Conservation (phyloP, 2,888 invertebrate genomes). For the Bombyx huttoni region DNA sequence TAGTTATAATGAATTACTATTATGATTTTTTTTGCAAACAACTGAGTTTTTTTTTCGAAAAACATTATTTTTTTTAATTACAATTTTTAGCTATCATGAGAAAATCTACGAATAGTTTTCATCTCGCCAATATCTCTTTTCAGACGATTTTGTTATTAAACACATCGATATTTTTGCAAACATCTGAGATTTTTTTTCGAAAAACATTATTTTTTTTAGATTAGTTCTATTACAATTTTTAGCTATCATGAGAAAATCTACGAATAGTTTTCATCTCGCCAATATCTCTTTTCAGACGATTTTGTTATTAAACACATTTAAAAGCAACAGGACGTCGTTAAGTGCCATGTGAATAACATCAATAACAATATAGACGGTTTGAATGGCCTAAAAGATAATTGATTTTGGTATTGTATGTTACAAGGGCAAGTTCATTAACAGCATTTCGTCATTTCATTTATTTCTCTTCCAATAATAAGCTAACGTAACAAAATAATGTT, state of each 20-base stretch:
- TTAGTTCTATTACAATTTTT: no score
- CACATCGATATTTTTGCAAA: no score
- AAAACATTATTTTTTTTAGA: no score
- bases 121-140: background rate
- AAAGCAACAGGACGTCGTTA: background rate
- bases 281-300: background rate
- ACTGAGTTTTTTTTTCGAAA: no score
- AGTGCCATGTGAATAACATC: background rate
- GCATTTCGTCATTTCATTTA: background rate
- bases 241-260: no score
- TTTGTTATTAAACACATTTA: background rate
- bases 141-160: background rate
- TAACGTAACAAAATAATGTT: no score
- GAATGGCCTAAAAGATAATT: background rate
- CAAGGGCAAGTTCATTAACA: background rate
- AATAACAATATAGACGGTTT: background rate
- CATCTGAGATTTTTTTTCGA: no score
- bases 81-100: no score
- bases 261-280: background rate
- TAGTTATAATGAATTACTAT: no score
- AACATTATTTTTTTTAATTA: no score
- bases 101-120: no score
- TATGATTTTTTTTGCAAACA: no score
- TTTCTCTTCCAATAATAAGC: background rate
- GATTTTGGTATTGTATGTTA: background rate